Base-by-base conservation (phyloP, 2,888 invertebrate genomes). In the Thysanoteuthis rhombus region DNA sequence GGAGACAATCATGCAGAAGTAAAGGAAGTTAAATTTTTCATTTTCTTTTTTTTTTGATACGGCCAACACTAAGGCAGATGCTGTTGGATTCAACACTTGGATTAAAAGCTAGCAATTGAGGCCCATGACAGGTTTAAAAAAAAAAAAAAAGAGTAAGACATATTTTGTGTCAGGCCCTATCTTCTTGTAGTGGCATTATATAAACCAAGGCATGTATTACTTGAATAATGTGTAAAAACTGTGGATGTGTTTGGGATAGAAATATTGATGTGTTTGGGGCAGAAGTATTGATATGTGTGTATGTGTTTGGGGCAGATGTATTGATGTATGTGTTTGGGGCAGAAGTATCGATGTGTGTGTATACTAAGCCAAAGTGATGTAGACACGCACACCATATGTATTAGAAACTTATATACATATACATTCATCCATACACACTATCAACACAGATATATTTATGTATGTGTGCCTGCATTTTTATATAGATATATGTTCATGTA, bases 41-140 rank as follows among this genome's bases (percentile, higher is more conserved):
- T 75, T n/a, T 75, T 75, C 36, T 75, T 52, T 52, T 75, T 75
- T 75, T n/a, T 75, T 40, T 92, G 42, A 45, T 92, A 45, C n/a
- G 92, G 42, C 45, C 92, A 92, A 45, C 92, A 92, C 45, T 92
- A 92, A 92, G 92, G 92, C 92, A 92, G 45, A 92, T 92, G 92
- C 92, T 92, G 92, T 92, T 92, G 92, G 92, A 92, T 92, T 45
- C 92, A 92, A 92, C 92, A 92, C 42, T 92, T 45, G 45, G 92
- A 92, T n/a, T 92, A n/a, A 92, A 92, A 92, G 92, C 92, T 92
- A 92, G 92, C 92, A 92, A 45, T 42, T 92, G 42, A 45, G 92
- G 92, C 92, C 40, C 40, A 40, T 40, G 39, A 40, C 45, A 75
- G 75, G 75, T 75, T 75, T 8, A 75, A 75, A 75, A 75, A 75